Conservation (phyloP, 2,797 vertebrate genomes). For the Diceros bicornis region DNA sequence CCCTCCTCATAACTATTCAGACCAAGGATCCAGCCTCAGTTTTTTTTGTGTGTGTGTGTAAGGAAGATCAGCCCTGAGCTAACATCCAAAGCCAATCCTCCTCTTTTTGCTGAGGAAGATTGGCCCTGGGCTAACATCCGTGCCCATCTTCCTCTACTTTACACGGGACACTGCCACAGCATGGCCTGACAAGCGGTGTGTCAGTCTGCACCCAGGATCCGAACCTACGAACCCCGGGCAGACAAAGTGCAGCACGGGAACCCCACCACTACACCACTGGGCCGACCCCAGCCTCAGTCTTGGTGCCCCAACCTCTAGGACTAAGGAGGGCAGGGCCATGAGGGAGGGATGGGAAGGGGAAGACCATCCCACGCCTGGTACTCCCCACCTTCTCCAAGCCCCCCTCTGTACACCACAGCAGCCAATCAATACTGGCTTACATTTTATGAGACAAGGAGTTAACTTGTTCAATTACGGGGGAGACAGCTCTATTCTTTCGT, state of each 20-base stretch:
- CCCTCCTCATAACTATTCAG: neutral
- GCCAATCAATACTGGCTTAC: conserved; percentile 97
- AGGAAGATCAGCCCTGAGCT: too few relatives aligned
- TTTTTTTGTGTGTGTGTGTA: neutral
- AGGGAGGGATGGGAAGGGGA: neutral
- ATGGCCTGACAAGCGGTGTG: too few relatives aligned
- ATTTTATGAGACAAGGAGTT: conserved; percentile 99
- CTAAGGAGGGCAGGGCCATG: neutral
- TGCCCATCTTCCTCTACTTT: too few relatives aligned
- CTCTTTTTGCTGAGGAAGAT: too few relatives aligned
- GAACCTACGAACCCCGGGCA: too few relatives aligned
- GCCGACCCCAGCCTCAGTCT: neutral
- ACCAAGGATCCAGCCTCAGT: neutral
- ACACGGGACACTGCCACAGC: too few relatives aligned
- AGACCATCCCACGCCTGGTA: conserved; percentile 82
- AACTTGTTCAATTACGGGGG: conserved; percentile 99
- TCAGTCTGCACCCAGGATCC: too few relatives aligned
- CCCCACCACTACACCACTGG: too few relatives aligned
- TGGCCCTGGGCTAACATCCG: too few relatives aligned
- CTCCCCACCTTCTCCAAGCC: conserved; percentile 90
- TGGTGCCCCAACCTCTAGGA: neutral
- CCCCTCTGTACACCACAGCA: conserved; percentile 91
- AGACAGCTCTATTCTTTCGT: conserved; percentile 99
- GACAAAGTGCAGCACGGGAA: too few relatives aligned
- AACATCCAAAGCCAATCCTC: too few relatives aligned